These are phyloP conservation scores for Calosoma granatense DNA, from an alignment of 1,140 invertebrate species.

Conservation along the genomic window DNA sequence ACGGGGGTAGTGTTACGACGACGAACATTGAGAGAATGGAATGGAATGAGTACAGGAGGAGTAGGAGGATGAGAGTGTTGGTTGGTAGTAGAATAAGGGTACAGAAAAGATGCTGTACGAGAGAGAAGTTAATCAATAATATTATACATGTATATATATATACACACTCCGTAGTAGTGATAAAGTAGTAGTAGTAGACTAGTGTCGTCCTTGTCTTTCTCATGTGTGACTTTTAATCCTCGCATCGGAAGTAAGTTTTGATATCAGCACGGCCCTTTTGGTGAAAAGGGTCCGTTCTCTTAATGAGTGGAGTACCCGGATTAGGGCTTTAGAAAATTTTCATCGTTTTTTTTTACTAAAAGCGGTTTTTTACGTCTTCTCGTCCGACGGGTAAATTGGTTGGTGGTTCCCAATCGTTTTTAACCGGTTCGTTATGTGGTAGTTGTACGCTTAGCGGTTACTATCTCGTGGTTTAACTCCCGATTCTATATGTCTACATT, in stretches of 20 bases:
- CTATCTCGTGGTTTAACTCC: too few species aligned
- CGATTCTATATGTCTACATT: too few species aligned
- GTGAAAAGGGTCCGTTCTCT: not conserved
- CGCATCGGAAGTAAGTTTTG: not conserved
- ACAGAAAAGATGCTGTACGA: slow-evolving; percentile 15
- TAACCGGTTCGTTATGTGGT: too few species aligned
- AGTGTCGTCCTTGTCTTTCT: not conserved
- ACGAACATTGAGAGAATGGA: too few species aligned
- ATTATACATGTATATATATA: slow-evolving; percentile 16
- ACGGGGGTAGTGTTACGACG: too few species aligned
- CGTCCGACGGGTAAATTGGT: too few species aligned
- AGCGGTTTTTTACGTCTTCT: too few species aligned
- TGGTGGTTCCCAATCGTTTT: too few species aligned
- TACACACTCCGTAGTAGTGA: not conserved
- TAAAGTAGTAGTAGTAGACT: not conserved
- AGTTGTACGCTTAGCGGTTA: too few species aligned
- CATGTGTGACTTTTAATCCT: slow-evolving; percentile 7
- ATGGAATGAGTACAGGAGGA: too few species aligned
- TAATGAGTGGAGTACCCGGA: not conserved
- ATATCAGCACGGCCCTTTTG: not conserved
- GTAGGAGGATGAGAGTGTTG: slow-evolving; percentile 2
- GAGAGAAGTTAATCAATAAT: slow-evolving; percentile 16
- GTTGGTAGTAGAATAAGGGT: slow-evolving; percentile 13
- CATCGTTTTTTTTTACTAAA: not conserved
- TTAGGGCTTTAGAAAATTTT: not conserved